phyloP scores from a whole-genome alignment of 2,113 vertebrate species.

The Triplophysa dalaica region DNA sequence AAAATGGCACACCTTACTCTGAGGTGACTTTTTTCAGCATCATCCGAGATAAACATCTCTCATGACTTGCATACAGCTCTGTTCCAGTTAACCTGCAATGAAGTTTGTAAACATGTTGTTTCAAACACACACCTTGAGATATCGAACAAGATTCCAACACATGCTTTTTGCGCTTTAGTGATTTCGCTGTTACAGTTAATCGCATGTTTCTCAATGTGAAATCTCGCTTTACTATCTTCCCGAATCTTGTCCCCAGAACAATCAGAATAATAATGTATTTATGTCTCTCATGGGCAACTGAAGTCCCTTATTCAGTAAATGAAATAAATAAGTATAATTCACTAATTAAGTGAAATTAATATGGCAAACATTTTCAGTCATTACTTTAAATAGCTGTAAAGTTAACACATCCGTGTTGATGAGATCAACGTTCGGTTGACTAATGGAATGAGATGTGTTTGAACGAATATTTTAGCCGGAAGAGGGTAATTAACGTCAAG shows the following conservation, averaged over 20 bases:
- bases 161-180: not conserved
- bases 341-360: not conserved
- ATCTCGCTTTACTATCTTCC: not conserved
- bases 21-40: not conserved
- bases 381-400: not conserved
- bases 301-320: not conserved
- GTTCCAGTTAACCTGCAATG: not conserved
- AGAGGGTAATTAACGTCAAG: conserved; percentile 32
- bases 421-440: conserved; percentile 30
- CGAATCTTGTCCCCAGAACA: conserved; percentile 9
- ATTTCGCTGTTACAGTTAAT: not conserved
- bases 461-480: conserved; percentile 26
- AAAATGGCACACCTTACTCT: not conserved
- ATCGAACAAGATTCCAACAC: conserved; percentile 4
- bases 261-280: not conserved
- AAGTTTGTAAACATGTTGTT: conserved; percentile 6
- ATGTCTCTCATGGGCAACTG: not conserved
- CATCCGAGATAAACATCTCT: not conserved
- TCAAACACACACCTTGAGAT: conserved; percentile 1
- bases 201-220: too few relatives aligned
- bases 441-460: conserved; percentile 32
- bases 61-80: not conserved
- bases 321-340: not conserved
- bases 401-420: conserved; percentile 1
- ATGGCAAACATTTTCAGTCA: not conserved